Base-by-base conservation (phyloP, 2,113 vertebrate species). In the Thalassoma bifasciatum region DNA sequence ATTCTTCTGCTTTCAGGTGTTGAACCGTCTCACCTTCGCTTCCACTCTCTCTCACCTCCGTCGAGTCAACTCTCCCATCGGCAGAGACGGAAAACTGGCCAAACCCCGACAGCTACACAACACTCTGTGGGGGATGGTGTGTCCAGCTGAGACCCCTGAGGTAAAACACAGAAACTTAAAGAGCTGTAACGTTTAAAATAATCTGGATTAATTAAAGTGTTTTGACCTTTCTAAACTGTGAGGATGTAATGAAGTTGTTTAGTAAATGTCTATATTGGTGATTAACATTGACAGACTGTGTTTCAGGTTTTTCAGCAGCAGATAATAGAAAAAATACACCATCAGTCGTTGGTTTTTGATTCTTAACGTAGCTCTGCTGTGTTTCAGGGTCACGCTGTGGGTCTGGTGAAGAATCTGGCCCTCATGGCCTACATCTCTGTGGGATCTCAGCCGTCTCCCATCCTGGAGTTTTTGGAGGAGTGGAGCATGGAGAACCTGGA, bases 401-500 rank as follows among this genome's bases (percentile, higher is more conserved):
- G 98, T 56, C 95, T 99, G 82, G 98, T 99, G 85, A 99, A 99
- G 93, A 99, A 99, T 88, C 79, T 99, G 74, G 98, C 98, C 1
- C 90, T 99, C 26, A 99, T 99, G 98, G 98, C 98, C 65, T 99
- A 99, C 89, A 99, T 99, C 93, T 99, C 98, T 70, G 98, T 99
- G 83, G 98, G 98, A 22, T 99, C 98, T 24, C 98, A 99, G 77
- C 98, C 98, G 0, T 99, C 97, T 1, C 98, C 98, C 53, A 99
- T 99, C 92, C 86, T 99, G 90, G 98, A 99, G 92, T 99, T 99
- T 91, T 94, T 99, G 92, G 98, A 99, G 89, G 98, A 99, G 87
- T 99, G 98, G 98, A 99, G 98, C 82, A 99, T 99, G 98, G 98
- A 99, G 95, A 99, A 99, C 85, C 87, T 99, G 77, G 98, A 99